phyloP scores from a whole-genome alignment of 2,888 invertebrate species.

The Timandra comae region DNA sequence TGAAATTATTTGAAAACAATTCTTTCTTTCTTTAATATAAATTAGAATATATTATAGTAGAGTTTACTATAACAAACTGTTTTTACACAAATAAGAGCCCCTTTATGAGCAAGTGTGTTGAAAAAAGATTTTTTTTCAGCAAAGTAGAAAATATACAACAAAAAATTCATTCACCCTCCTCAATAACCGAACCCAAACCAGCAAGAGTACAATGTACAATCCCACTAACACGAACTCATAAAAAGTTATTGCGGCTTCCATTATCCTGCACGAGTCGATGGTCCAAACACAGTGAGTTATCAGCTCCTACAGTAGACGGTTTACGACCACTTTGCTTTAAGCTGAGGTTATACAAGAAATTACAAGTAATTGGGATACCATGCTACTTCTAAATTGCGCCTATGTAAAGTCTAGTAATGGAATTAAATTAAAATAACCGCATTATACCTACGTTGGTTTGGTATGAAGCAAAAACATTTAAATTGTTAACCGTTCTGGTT shows the following conservation, averaged over 20 bases:
- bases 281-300: slow-evolving; percentile 43
- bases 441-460: slow-evolving; percentile 12
- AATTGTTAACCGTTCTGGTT: slow-evolving; percentile 16
- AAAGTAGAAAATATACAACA: too few species aligned
- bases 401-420: slow-evolving; percentile 21
- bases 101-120: too few species aligned
- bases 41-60: too few species aligned
- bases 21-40: too few species aligned
- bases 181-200: too few species aligned
- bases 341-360: slow-evolving; percentile 32
- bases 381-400: slow-evolving; percentile 25
- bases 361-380: slow-evolving; percentile 36
- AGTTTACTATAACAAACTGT: too few species aligned
- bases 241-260: slow-evolving; percentile 59
- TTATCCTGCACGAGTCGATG: slow-evolving; percentile 59
- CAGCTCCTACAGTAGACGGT: slow-evolving; percentile 44
- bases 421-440: slow-evolving; percentile 24
- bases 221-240: too few species aligned
- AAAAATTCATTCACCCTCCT: too few species aligned
- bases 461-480: slow-evolving; percentile 2
- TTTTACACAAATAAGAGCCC: too few species aligned
- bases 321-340: slow-evolving; percentile 53
- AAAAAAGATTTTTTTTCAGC: too few species aligned
- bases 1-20: too few species aligned
- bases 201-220: too few species aligned